phyloP scores from a whole-genome alignment of 2,888 invertebrate genomes.

The Steinernema scapterisci region DNA sequence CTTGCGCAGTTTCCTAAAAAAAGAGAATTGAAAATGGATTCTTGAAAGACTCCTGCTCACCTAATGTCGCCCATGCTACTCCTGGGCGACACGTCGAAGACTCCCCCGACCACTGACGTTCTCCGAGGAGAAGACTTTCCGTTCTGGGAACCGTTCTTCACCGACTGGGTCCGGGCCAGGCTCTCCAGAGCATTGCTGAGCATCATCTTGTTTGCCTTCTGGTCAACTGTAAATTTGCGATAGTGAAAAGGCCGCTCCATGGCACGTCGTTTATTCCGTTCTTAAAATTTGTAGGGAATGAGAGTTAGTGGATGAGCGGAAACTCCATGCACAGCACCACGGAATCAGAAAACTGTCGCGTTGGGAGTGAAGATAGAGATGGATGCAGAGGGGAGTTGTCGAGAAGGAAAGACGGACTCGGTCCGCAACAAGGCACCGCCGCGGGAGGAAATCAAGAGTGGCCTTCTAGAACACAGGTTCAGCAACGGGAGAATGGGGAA shows the following conservation, averaged over 20 bases:
- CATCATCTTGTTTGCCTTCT: conserved; percentile 17
- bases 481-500: too few relatives aligned
- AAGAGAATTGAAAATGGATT: too few relatives aligned
- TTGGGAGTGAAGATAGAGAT: too few relatives aligned
- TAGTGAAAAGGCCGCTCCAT: not conserved
- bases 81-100: conserved; percentile 4
- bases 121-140: not conserved
- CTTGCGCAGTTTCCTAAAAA: conserved; percentile 9
- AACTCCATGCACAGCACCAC: not conserved
- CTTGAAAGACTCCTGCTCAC: not conserved
- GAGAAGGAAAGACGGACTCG: too few relatives aligned
- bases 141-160: not conserved
- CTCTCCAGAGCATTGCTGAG: conserved; percentile 18
- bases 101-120: conserved; percentile 15
- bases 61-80: conserved; percentile 22
- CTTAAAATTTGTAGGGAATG: not conserved
- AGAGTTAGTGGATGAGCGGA: not conserved
- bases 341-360: not conserved
- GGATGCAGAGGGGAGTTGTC: too few relatives aligned
- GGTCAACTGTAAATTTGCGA: conserved; percentile 10
- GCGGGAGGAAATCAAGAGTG: too few relatives aligned
- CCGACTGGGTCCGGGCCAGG: conserved; percentile 16
- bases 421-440: too few relatives aligned
- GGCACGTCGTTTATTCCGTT: not conserved
- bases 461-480: too few relatives aligned